These are phyloP conservation scores for Labeo catla DNA, from an alignment of 2,113 vertebrate species.

Conservation along the genomic window DNA sequence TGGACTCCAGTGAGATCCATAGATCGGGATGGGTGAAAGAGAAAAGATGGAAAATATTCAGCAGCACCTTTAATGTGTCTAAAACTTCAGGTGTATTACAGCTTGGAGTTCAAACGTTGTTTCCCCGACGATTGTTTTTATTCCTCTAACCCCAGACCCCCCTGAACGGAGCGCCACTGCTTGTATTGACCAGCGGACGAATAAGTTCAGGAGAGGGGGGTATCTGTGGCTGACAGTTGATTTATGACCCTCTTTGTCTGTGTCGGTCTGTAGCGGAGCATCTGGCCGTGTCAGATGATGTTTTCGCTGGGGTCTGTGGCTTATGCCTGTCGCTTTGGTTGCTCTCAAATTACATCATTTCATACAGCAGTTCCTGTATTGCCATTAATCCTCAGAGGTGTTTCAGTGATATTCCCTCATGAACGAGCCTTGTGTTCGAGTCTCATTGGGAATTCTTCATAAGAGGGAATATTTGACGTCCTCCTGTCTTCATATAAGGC, in stretches of 20 bases:
- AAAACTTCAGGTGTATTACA: constrained; percentile 19
- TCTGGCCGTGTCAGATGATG: constrained; percentile 54
- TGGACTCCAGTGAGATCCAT: constrained; percentile 39
- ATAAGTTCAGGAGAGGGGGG: constrained; percentile 27
- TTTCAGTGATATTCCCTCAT: constrained; percentile 17
- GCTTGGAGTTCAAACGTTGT: constrained; percentile 4
- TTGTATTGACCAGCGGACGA: constrained; percentile 50
- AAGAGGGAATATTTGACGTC: neutral
- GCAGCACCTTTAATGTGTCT: neutral
- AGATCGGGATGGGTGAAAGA: neutral
- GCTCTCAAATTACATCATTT: constrained; percentile 55
- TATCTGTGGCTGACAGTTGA: constrained; percentile 54
- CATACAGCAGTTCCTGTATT: constrained; percentile 43
- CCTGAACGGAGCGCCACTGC: constrained; percentile 44
- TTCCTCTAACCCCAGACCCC: constrained; percentile 40
- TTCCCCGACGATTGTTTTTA: constrained; percentile 24
- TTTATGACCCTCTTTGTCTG: constrained; percentile 60
- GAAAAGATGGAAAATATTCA: neutral
- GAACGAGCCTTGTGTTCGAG: neutral
- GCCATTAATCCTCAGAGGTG: constrained; percentile 41
- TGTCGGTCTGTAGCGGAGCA: constrained; percentile 52
- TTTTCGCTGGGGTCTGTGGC: constrained; percentile 55
- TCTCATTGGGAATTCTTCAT: constrained; percentile 14
- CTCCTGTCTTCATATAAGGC: neutral
- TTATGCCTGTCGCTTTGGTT: constrained; percentile 49